phyloP scores from a whole-genome alignment of 2,797 vertebrate species.

The Glyptemys insculpta region DNA sequence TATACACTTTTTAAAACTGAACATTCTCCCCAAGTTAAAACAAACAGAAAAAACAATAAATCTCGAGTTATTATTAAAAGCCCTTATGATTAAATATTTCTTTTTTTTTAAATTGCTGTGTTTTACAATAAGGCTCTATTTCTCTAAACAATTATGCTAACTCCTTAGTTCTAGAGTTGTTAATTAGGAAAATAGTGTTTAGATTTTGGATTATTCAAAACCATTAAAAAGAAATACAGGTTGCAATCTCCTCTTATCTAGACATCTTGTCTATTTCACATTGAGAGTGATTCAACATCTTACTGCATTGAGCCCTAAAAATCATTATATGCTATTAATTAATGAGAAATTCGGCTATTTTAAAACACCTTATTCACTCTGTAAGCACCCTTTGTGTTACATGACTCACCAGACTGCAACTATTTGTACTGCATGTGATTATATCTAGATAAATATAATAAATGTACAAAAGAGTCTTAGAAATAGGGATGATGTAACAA shows the following conservation, averaged over 20 bases:
- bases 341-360: background rate
- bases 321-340: rapidly evolving
- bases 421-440: background rate
- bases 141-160: background rate
- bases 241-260: rapidly evolving
- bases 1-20: background rate
- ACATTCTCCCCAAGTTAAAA: background rate
- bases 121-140: background rate
- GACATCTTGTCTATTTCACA: background rate
- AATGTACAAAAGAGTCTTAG: background rate
- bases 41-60: background rate
- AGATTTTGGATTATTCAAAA: background rate
- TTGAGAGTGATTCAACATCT: background rate
- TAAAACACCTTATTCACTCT: background rate
- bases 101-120: background rate
- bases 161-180: background rate
- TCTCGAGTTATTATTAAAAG: slow-evolving; percentile 44
- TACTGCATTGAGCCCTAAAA: background rate
- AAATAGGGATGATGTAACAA: background rate
- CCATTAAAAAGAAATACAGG: background rate
- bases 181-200: background rate
- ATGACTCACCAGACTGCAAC: rapidly evolving
- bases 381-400: background rate
- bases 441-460: background rate
- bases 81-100: background rate